Evolutionary conservation across 2,113 vertebrate genomes (phyloP).

Genomic region (Dasyornis broadbenti): DNA sequence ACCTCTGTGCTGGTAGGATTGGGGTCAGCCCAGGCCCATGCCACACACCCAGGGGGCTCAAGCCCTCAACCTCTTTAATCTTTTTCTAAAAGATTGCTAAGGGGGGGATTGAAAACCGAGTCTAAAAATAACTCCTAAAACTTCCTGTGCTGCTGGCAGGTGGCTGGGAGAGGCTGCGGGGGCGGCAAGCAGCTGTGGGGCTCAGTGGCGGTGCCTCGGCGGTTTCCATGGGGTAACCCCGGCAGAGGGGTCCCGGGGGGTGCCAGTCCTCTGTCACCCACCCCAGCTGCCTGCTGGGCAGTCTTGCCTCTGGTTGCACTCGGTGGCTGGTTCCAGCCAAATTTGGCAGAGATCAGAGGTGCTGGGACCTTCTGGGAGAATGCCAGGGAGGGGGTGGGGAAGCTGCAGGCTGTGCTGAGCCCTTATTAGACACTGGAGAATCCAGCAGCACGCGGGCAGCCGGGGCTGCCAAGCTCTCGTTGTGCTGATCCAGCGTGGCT

Average conservation of each 20-base stretch:
- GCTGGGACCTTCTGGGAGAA: background rate
- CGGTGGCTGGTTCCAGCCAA: background rate
- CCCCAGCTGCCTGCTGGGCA: background rate
- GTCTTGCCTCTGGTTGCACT: background rate
- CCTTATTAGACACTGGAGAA: background rate
- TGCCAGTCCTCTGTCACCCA: background rate
- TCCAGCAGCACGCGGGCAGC: background rate
- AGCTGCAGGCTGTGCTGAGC: background rate
- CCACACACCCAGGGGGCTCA: fast-evolving
- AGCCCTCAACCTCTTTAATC: background rate
- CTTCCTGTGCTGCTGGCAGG: slow-evolving; percentile 53
- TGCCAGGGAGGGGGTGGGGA: background rate
- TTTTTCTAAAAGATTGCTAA: background rate
- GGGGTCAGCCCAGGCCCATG: background rate
- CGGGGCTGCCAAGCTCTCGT: background rate
- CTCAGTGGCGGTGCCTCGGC: fast-evolving
- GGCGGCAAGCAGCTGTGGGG: slow-evolving; percentile 13
- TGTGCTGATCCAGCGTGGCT: background rate
- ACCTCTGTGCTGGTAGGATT: fast-evolving
- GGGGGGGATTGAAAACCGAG: background rate
- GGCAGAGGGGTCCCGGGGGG: background rate
- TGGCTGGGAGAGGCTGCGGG: slow-evolving; percentile 26
- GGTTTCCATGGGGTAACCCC: background rate
- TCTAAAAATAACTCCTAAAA: slow-evolving; percentile 52
- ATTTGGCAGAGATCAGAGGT: slow-evolving; percentile 5